Percentiles rank a stretch among this genome's conserved stretches.
These are phyloP conservation scores for Oligia fasciuncula DNA, from an alignment of 2,888 invertebrate species.

Conservation along the genomic window DNA sequence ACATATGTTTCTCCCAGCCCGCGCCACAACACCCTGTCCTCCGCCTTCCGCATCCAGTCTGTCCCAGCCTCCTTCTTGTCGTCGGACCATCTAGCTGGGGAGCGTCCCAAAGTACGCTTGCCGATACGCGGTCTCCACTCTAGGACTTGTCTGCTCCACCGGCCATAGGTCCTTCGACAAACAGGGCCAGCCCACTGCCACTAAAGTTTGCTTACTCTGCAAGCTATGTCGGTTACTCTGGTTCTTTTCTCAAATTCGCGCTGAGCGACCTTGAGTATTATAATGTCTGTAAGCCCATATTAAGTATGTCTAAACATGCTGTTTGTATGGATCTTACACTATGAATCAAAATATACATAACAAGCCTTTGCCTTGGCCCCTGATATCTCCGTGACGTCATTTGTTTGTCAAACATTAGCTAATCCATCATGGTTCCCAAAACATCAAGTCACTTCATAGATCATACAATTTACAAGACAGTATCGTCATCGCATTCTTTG, in stretches of 20 bases:
- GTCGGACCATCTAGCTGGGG: background rate
- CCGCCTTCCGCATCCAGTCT: background rate
- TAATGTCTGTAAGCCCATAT: background rate
- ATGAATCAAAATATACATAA: constrained; percentile 49
- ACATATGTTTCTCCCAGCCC: background rate
- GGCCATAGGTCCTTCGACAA: background rate
- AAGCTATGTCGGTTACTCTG: background rate
- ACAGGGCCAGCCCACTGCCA: background rate
- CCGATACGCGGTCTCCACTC: background rate
- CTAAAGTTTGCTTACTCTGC: background rate
- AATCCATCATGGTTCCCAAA: constrained; percentile 55
- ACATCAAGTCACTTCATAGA: constrained; percentile 20
- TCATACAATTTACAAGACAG: constrained; percentile 4
- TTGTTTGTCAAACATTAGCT: constrained; percentile 52
- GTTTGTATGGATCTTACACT: background rate
- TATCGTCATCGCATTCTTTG: constrained; percentile 51
- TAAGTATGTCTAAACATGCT: background rate
- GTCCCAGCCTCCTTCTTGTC: background rate
- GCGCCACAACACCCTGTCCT: background rate
- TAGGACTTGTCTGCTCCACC: background rate
- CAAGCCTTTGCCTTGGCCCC: constrained; percentile 26
- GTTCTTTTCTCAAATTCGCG: background rate
- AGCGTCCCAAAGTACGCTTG: background rate
- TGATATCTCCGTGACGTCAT: constrained; percentile 46
- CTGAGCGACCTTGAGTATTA: constrained; percentile 2